These are phyloP conservation scores for Eristalis intricaria DNA, from an alignment of 2,888 invertebrate genomes.

Conservation along the genomic window DNA sequence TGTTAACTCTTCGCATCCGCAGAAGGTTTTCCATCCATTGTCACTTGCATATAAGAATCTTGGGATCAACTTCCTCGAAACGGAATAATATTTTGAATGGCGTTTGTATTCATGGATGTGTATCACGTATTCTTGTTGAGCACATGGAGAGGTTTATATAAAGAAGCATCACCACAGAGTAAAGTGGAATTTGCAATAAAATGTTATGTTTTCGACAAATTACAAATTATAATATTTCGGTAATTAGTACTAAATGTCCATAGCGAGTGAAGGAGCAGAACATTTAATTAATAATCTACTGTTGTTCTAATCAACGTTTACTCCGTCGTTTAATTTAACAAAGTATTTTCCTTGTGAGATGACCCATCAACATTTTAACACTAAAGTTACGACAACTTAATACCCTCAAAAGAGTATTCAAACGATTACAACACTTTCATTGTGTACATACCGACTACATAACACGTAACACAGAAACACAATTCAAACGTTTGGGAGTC, in stretches of 20 bases:
- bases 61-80: not conserved
- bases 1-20: not conserved
- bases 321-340: constrained; percentile 23
- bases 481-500: constrained; percentile 29
- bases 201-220: constrained; percentile 21
- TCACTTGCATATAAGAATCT: not conserved
- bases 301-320: constrained; percentile 25
- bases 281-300: constrained; percentile 33
- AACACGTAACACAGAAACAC: constrained; percentile 35
- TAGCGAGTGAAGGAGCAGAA: not conserved
- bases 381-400: constrained; percentile 25
- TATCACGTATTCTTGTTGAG: not conserved
- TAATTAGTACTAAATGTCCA: not conserved
- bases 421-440: constrained; percentile 39
- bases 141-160: not conserved
- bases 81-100: not conserved
- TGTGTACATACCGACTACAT: constrained; percentile 13
- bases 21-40: constrained; percentile 7
- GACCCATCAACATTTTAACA: constrained; percentile 44
- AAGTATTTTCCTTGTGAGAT: constrained; percentile 24
- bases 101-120: not conserved
- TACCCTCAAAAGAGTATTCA: constrained; percentile 20
- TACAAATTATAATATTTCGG: not conserved
- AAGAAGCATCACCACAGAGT: not conserved
- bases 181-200: constrained; percentile 16